Evolutionary conservation across 2,888 invertebrate genomes (phyloP).

Genomic region (Xanthia icteritia): DNA sequence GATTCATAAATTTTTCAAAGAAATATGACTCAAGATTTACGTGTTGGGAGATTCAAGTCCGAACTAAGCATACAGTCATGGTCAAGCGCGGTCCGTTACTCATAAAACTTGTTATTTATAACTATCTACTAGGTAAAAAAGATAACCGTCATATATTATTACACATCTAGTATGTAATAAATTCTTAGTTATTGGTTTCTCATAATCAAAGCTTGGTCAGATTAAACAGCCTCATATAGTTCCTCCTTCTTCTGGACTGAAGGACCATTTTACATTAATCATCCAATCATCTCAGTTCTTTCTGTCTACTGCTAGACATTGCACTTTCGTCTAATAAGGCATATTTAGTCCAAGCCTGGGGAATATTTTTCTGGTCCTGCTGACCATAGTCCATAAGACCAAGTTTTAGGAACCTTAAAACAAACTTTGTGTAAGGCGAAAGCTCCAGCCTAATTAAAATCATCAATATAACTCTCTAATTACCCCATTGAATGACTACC

Average conservation of each 20-base stretch:
- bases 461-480: no score
- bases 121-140: neutral
- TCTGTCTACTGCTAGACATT: neutral
- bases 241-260: no score
- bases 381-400: neutral
- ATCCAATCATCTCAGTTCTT: neutral
- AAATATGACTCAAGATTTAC: conserved; percentile 57
- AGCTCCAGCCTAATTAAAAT: no score
- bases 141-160: neutral
- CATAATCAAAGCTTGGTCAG: neutral
- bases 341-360: neutral
- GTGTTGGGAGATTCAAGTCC: conserved; percentile 36
- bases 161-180: neutral
- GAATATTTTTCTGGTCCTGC: neutral
- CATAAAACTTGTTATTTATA: conserved; percentile 9
- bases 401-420: neutral
- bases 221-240: no score
- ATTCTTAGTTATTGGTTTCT: neutral
- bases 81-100: conserved; percentile 6
- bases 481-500: no score
- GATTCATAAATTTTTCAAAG: conserved; percentile 63
- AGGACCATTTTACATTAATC: neutral
- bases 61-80: conserved; percentile 27
- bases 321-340: neutral
- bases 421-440: neutral